Conservation (phyloP, 2,113 vertebrate species). For the Nibea coibor region DNA sequence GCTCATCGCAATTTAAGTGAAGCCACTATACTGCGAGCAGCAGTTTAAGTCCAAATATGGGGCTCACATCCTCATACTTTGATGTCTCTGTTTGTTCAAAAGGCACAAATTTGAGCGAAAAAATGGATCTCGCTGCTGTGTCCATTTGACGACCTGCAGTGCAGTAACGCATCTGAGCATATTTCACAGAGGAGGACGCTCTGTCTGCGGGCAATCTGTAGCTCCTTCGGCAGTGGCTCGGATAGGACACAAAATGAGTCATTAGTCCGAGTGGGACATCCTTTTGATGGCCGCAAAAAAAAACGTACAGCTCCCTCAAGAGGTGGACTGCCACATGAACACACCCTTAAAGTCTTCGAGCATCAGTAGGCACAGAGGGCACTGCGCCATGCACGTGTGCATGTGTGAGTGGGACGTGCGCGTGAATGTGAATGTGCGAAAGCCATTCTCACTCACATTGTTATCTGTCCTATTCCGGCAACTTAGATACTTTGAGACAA, state of each 20-base stretch:
- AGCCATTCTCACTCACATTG: conserved; percentile 49
- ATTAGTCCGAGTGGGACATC: conserved; percentile 57
- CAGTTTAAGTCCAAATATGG: conserved; percentile 24
- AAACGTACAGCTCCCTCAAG: conserved; percentile 57
- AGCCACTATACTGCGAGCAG: conserved; percentile 29
- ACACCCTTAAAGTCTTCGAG: conserved; percentile 45
- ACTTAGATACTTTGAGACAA: conserved; percentile 74
- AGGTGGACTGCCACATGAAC: conserved; percentile 35
- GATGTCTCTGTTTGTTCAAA: conserved; percentile 61
- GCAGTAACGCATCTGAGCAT: conserved; percentile 45
- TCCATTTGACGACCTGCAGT: conserved; percentile 46
- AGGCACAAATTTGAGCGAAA: conserved; percentile 47
- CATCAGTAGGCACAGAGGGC: conserved; percentile 41
- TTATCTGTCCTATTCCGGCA: conserved; percentile 71
- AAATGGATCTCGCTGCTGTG: conserved; percentile 58
- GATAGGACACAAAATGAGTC: conserved; percentile 66
- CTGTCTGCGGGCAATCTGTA: conserved; percentile 57
- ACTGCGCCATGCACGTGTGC: conserved; percentile 17
- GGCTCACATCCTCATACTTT: conserved; percentile 47
- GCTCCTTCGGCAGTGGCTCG: conserved; percentile 55
- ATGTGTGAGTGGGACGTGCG: not conserved
- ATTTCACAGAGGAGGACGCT: conserved; percentile 59
- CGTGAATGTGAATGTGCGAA: conserved; percentile 12
- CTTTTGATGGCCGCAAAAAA: conserved; percentile 41
- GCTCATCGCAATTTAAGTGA: conserved; percentile 49